Percentiles rank a stretch among this genome's conserved stretches.
Evolutionary conservation across 2,888 invertebrate genomes (phyloP).

Genomic region (Pantelozetes paolii): DNA sequence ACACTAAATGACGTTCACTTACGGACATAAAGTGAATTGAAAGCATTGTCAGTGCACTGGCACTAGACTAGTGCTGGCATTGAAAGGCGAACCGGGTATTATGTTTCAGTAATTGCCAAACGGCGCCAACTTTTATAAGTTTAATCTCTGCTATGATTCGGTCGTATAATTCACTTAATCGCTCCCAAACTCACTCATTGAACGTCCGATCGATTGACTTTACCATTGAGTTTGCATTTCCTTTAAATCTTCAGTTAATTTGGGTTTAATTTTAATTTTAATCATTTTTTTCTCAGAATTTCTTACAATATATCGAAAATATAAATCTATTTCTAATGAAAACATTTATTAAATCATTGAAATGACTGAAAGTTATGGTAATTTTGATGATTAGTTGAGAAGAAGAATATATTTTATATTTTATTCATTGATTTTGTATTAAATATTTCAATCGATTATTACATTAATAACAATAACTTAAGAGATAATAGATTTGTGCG

Average conservation of each 20-base stretch:
- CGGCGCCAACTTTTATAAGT: conserved; percentile 9
- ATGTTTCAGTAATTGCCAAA: conserved; percentile 13
- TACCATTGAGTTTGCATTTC: neutral
- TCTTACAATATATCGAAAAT: no score
- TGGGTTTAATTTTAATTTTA: neutral
- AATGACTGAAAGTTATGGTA: no score
- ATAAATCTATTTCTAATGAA: no score
- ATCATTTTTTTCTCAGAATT: no score
- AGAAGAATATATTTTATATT: no score
- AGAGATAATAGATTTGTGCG: neutral
- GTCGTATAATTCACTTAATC: neutral
- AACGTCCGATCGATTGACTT: neutral
- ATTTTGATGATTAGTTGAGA: no score
- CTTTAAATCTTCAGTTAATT: neutral
- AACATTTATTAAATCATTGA: no score
- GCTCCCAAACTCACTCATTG: neutral
- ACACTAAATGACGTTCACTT: neutral
- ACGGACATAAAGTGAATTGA: neutral
- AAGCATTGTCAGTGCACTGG: neutral
- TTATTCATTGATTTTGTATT: no score
- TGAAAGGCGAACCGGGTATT: conserved; percentile 1
- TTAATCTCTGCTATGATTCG: neutral
- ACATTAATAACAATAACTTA: no score
- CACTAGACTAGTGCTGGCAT: neutral
- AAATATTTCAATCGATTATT: no score